These are phyloP conservation scores for Zosterops japonicus DNA, from an alignment of 2,113 vertebrate genomes.

Conservation along the genomic window DNA sequence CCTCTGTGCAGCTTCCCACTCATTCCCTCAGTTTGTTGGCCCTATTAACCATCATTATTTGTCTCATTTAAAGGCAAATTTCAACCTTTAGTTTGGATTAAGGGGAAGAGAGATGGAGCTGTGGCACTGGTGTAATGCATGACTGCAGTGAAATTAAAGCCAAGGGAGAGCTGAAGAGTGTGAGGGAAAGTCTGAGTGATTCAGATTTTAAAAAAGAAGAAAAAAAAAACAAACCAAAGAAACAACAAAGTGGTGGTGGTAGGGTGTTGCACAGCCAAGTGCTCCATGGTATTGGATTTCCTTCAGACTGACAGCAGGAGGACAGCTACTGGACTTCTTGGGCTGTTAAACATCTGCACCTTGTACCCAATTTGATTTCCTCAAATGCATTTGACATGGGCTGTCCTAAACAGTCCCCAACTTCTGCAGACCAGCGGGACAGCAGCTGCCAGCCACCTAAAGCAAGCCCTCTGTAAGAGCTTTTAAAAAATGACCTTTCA, in stretches of 20 bases:
- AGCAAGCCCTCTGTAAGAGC: neutral
- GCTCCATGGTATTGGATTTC: neutral
- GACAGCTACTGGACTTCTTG: neutral
- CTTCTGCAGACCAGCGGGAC: neutral
- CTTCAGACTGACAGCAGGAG: neutral
- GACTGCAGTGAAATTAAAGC: slow-evolving; percentile 51
- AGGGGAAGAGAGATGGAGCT: slow-evolving; percentile 34
- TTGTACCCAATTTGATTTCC: neutral
- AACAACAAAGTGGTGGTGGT: neutral
- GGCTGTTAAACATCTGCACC: neutral
- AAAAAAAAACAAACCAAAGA: neutral
- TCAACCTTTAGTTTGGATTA: slow-evolving; percentile 2
- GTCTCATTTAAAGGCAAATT: slow-evolving; percentile 1
- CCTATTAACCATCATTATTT: neutral
- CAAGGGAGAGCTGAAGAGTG: neutral
- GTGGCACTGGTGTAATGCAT: slow-evolving; percentile 13
- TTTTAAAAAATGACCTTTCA: neutral
- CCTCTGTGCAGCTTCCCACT: neutral
- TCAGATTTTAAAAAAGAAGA: neutral
- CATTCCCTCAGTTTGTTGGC: neutral
- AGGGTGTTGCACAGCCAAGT: neutral
- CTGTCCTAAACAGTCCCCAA: neutral
- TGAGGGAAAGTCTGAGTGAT: neutral
- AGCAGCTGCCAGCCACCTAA: neutral
- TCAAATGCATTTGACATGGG: neutral